These are phyloP conservation scores for Cyphomyrus plagiostoma DNA, from an alignment of 2,113 vertebrate genomes.

Conservation along the genomic window DNA sequence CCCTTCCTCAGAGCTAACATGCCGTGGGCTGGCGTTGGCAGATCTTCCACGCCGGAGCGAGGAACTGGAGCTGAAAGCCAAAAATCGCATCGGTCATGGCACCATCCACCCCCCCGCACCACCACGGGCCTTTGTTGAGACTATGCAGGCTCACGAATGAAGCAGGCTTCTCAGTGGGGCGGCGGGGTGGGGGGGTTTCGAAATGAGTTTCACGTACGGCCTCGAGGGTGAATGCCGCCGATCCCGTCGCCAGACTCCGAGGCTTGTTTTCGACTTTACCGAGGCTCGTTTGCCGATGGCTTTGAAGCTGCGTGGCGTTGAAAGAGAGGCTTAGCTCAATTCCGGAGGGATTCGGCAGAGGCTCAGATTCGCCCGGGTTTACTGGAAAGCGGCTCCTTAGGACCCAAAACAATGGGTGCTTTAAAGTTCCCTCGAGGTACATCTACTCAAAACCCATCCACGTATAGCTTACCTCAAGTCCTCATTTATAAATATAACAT, in stretches of 20 bases:
- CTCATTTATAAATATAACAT: constrained; percentile 3
- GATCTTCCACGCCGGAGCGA: constrained; percentile 4
- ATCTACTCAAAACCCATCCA: constrained; percentile 47
- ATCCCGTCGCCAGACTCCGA: neutral
- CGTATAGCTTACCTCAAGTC: constrained; percentile 37
- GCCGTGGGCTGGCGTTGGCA: neutral
- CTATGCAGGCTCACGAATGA: constrained; percentile 47
- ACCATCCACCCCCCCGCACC: constrained; percentile 15
- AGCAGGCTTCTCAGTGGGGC: neutral
- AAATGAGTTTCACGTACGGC: neutral
- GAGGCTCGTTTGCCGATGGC: constrained; percentile 41
- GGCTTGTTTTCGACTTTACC: constrained; percentile 13
- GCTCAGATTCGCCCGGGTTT: constrained; percentile 50
- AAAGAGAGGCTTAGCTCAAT: constrained; percentile 47
- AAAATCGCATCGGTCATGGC: constrained; percentile 53
- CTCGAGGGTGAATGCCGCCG: neutral
- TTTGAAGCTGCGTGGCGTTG: constrained; percentile 18
- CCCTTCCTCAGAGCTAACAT: neutral
- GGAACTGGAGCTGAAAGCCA: constrained; percentile 40
- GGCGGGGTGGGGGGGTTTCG: neutral
- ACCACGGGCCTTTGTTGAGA: constrained; percentile 43
- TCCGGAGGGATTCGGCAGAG: constrained; percentile 52
- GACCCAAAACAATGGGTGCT: constrained; percentile 53
- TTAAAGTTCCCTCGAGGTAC: constrained; percentile 48
- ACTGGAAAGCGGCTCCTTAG: constrained; percentile 51